Percentiles rank a stretch among this genome's conserved stretches.
These are phyloP conservation scores for Polia nebulosa DNA, from an alignment of 2,888 invertebrate species.

Conservation along the genomic window DNA sequence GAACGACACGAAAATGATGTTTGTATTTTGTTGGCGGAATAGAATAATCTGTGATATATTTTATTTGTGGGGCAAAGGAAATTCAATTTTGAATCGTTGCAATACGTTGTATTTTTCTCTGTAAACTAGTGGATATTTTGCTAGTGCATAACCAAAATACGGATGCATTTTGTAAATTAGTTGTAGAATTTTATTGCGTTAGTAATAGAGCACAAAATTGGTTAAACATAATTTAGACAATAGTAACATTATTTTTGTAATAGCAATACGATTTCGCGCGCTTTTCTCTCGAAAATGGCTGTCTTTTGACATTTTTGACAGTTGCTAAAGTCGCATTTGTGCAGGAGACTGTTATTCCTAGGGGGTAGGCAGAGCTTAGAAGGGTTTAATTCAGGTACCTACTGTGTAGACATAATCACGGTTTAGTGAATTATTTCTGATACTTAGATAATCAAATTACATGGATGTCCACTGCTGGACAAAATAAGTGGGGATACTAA, in stretches of 20 bases:
- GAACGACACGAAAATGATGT: neutral
- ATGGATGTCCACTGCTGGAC: too few relatives aligned
- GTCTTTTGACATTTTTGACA: slow-evolving; percentile 80
- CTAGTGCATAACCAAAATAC: neutral
- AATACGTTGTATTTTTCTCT: slow-evolving; percentile 1
- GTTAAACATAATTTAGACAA: neutral
- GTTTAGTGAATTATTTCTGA: neutral
- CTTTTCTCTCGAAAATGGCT: slow-evolving; percentile 72
- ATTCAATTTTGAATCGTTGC: fast-evolving
- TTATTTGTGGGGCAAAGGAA: neutral
- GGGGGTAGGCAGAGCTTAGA: neutral
- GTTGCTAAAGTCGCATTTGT: slow-evolving; percentile 61
- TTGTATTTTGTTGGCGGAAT: slow-evolving; percentile 12
- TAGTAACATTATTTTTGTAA: neutral
- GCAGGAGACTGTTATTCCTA: slow-evolving; percentile 50
- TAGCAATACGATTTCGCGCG: slow-evolving; percentile 68
- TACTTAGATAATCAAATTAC: too few relatives aligned
- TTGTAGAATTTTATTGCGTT: fast-evolving
- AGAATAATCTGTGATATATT: slow-evolving; percentile 9
- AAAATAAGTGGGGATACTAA: too few relatives aligned
- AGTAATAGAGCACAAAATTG: slow-evolving; percentile 12
- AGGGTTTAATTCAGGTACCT: slow-evolving; percentile 13
- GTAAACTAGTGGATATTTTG: neutral
- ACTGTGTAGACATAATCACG: neutral
- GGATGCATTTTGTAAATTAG: neutral